phyloP scores from a whole-genome alignment of 2,113 vertebrate genomes.

The Oreotragus oreotragus region DNA sequence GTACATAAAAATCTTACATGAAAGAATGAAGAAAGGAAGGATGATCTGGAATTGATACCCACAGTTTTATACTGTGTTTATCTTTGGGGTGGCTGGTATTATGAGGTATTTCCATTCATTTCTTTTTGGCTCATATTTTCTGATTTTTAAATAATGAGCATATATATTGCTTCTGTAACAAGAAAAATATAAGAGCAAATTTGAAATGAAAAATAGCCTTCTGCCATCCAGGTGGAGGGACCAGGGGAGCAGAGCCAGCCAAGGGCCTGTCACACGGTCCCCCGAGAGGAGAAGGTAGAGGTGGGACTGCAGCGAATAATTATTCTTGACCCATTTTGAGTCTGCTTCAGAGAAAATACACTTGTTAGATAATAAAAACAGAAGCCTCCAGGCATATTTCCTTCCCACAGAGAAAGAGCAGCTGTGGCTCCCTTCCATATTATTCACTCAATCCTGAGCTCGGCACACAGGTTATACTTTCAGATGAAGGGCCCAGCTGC shows the following conservation, averaged over 20 bases:
- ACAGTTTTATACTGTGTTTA: not conserved
- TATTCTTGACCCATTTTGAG: not conserved
- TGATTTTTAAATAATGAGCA: slow-evolving; percentile 43
- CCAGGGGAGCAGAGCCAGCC: not conserved
- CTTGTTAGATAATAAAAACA: slow-evolving; percentile 21
- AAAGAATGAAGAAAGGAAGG: not conserved
- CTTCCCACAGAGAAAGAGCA: slow-evolving; percentile 1
- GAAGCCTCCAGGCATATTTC: slow-evolving; percentile 27
- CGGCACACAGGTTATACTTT: not conserved
- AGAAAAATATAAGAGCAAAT: not conserved
- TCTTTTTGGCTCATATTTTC: slow-evolving; percentile 23
- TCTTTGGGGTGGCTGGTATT: not conserved
- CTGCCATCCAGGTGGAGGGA: not conserved
- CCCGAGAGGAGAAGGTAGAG: not conserved
- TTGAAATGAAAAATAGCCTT: not conserved
- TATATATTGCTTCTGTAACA: not conserved
- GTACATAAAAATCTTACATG: not conserved
- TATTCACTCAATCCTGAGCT: not conserved
- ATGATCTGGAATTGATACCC: not conserved
- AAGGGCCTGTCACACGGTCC: not conserved
- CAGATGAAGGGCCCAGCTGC: not conserved
- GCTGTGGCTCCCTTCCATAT: not conserved
- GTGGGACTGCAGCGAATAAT: not conserved
- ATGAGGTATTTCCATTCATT: not conserved
- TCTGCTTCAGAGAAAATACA: slow-evolving; percentile 37